Conservation (phyloP, 2,797 vertebrate species). For the Thunnus albacares region DNA sequence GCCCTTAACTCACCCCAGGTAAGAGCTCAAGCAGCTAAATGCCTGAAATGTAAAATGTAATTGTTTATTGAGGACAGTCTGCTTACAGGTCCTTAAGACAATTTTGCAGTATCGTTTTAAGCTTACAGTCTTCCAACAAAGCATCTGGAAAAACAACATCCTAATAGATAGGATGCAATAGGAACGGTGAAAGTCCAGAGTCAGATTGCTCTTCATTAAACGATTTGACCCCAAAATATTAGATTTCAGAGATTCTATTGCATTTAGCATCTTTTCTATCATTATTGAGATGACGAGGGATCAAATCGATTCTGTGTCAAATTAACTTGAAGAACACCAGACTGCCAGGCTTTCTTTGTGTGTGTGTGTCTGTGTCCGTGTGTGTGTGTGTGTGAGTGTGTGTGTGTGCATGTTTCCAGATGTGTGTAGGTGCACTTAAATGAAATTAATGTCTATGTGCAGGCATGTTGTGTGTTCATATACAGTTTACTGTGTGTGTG, state of each 20-base stretch:
- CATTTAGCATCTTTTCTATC: slow-evolving; percentile 86
- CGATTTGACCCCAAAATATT: slow-evolving; percentile 85
- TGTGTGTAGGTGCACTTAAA: slow-evolving; percentile 64
- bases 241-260: slow-evolving; percentile 85
- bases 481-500: slow-evolving; percentile 21
- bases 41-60: slow-evolving; percentile 10
- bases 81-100: slow-evolving; percentile 30
- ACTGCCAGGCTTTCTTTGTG: slow-evolving; percentile 78
- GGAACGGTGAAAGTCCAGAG: slow-evolving; percentile 70
- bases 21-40: neutral
- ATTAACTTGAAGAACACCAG: slow-evolving; percentile 85
- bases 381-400: slow-evolving; percentile 27
- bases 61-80: slow-evolving; percentile 21
- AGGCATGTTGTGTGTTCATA: slow-evolving; percentile 66
- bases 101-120: slow-evolving; percentile 28
- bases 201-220: slow-evolving; percentile 87
- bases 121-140: slow-evolving; percentile 48
- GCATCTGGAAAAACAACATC: slow-evolving; percentile 65
- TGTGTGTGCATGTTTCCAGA: slow-evolving; percentile 49
- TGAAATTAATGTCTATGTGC: slow-evolving; percentile 68
- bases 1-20: neutral
- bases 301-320: slow-evolving; percentile 82
- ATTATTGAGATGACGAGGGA: slow-evolving; percentile 87
- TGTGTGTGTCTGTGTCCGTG: slow-evolving; percentile 40
- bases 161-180: slow-evolving; percentile 68